phyloP scores from a whole-genome alignment of 2,797 vertebrate genomes.

The Takifugu rubripes region DNA sequence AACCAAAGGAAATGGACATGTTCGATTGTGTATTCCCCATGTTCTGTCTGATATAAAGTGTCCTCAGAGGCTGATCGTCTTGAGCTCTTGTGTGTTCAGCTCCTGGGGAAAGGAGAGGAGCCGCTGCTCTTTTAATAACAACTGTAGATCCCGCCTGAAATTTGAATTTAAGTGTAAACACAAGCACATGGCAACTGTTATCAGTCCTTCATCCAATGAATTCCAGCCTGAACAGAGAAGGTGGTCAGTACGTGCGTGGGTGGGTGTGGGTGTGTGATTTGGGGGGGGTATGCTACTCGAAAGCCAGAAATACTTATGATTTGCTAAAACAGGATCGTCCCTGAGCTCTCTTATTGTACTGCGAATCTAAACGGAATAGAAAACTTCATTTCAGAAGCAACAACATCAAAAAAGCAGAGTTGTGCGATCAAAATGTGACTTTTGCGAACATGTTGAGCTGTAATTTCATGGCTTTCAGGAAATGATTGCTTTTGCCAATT shows the following conservation, averaged over 20 bases:
- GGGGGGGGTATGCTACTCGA: not conserved
- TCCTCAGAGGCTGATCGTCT: not conserved
- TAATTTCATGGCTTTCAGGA: too few relatives aligned
- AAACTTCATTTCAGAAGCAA: too few relatives aligned
- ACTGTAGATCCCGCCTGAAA: slow-evolving; percentile 69
- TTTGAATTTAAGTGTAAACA: slow-evolving; percentile 71
- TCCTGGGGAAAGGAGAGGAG: not conserved
- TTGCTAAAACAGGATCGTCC: too few relatives aligned
- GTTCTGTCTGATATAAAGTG: not conserved
- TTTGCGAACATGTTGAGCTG: too few relatives aligned
- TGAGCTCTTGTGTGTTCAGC: not conserved
- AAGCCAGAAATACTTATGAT: too few relatives aligned
- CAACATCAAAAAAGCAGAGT: too few relatives aligned
- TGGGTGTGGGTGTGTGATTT: not conserved
- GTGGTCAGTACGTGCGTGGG: slow-evolving; percentile 19
- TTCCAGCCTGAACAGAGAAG: slow-evolving; percentile 13
- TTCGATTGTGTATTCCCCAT: slow-evolving; percentile 68
- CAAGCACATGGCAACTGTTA: slow-evolving; percentile 57
- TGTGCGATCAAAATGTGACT: too few relatives aligned
- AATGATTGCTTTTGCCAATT: too few relatives aligned
- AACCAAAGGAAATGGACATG: not conserved
- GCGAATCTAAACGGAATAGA: too few relatives aligned
- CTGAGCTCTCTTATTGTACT: too few relatives aligned
- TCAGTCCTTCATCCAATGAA: slow-evolving; percentile 63
- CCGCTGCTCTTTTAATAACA: fast-evolving